Percentiles rank a stretch among this genome's conserved stretches.
Conservation (phyloP, 2,113 vertebrate genomes). For the Misgurnus mizolepis region DNA sequence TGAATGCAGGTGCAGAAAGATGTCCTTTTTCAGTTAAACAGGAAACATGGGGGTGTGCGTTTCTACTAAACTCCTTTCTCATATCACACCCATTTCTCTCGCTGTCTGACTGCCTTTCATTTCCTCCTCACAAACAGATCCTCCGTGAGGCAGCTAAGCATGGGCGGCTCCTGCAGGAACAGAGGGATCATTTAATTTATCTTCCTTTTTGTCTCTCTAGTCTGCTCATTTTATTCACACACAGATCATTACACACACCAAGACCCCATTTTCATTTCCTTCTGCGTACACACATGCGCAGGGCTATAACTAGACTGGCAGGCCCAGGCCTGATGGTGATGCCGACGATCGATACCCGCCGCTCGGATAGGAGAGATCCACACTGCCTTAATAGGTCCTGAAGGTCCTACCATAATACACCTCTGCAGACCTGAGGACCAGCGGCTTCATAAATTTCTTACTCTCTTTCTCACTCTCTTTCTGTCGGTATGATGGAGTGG, state of each 20-base stretch:
- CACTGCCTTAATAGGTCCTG: conserved; percentile 71
- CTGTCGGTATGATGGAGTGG: conserved; percentile 41
- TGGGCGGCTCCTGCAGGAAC: conserved; percentile 67
- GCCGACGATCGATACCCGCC: conserved; percentile 70
- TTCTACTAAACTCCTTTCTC: background rate
- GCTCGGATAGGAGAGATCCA: conserved; percentile 67
- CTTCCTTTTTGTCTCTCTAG: conserved; percentile 65
- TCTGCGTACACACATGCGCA: conserved; percentile 58
- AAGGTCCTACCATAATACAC: conserved; percentile 76
- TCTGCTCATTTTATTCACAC: conserved; percentile 69
- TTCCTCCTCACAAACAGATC: conserved; percentile 71
- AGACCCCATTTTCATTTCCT: conserved; percentile 75
- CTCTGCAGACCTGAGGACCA: conserved; percentile 64
- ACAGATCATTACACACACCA: conserved; percentile 79
- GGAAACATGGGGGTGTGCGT: background rate
- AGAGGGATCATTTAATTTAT: conserved; percentile 73
- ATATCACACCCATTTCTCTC: background rate
- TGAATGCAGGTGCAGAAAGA: too few relatives aligned
- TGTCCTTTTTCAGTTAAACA: background rate
- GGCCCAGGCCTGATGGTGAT: conserved; percentile 57
- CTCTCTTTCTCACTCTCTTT: conserved; percentile 44
- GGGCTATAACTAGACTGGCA: conserved; percentile 73
- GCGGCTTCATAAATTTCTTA: conserved; percentile 64
- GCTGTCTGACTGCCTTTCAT: conserved; percentile 62
- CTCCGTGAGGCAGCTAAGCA: conserved; percentile 67